Base-by-base conservation (phyloP, 92 coral and sea anemone species). In the Porites divaricata region DNA sequence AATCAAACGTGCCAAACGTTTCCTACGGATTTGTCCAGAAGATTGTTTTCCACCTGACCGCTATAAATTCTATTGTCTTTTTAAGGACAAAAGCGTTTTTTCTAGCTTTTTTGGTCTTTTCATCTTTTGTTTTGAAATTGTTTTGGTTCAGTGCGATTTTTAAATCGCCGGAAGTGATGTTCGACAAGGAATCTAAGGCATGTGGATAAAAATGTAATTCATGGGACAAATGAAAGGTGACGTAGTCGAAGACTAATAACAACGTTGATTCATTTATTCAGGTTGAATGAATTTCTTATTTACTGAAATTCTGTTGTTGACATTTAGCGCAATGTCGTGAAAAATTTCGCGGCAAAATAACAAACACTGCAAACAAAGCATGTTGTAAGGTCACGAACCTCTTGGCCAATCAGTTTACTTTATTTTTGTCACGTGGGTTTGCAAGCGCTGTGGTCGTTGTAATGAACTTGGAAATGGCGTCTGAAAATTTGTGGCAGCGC, bases 271-370 rank as follows among this genome's bases (percentile, higher is more conserved):
- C 50, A 71, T 26, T 23, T 24, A 66, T 65, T 50, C 17, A 28
- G 16, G 22, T 78, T 45, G 70, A 69, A 8, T 54, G 28, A n/a
- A 57, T 45, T 19, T 80, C 28, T 1, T 26, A 57, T 80, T 68
- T 70, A 68, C 64, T 11, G 15, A 56, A 23, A 0, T 73, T 52
- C 63, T 23, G 35, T 68, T 80, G 19, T 80, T 67, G 75, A 53
- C 54, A 54, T 68, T 68, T 35, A 19, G 5, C 12, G 75, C 6
- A 35, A 35, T 35, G 45, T 35, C 3, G 8, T 57, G 74, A 56
- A 80, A 80, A 70, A 69, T 71, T 54, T 56, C 85, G 85, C 85
- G 76, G 85, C 68, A 80, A 80, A 67, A 79, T 53, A 52, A 25
- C 28, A 79, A 79, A 79, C 83, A 72, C 51, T n/a, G 17, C 20